A percentile compares a stretch with the other conserved stretches of the same genome.
Conservation (phyloP, 2,888 invertebrate genomes). For the Caenorhabditis plicata region DNA sequence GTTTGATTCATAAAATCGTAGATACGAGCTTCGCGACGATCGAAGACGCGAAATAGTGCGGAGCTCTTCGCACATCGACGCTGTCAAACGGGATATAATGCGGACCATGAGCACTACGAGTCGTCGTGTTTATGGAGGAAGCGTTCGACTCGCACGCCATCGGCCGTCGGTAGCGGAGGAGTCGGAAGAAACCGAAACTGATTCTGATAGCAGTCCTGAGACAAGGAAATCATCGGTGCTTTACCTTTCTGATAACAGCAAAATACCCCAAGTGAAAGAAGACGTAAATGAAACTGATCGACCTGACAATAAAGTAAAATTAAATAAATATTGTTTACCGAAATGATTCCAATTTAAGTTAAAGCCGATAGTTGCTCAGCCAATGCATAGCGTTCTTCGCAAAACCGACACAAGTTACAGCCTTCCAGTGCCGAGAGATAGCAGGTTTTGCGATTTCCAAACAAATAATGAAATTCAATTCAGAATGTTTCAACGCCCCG, state of each 20-base stretch:
- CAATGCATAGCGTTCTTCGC: conserved; percentile 39
- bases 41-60: conserved; percentile 68
- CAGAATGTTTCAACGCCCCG: no score
- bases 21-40: conserved; percentile 71
- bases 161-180: conserved; percentile 49
- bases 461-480: no score
- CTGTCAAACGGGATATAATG: conserved; percentile 69
- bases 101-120: conserved; percentile 62
- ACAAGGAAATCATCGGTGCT: conserved; percentile 31
- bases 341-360: conserved; percentile 14
- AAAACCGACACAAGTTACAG: conserved; percentile 48
- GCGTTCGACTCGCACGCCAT: conserved; percentile 22
- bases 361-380: conserved; percentile 17
- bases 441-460: no score
- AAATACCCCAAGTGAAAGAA: conserved; percentile 3
- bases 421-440: conserved; percentile 40
- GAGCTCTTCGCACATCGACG: conserved; percentile 69
- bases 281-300: conserved; percentile 16
- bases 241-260: conserved; percentile 22
- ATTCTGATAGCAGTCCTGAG: conserved; percentile 1
- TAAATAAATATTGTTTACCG: neutral
- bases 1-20: conserved; percentile 31
- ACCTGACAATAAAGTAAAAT: conserved; percentile 11
- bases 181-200: conserved; percentile 12
- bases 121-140: conserved; percentile 21